A percentile compares a stretch with the other conserved stretches of the same genome.
phyloP scores from a whole-genome alignment of 2,113 vertebrate genomes.

The Bujurquina vittata region DNA sequence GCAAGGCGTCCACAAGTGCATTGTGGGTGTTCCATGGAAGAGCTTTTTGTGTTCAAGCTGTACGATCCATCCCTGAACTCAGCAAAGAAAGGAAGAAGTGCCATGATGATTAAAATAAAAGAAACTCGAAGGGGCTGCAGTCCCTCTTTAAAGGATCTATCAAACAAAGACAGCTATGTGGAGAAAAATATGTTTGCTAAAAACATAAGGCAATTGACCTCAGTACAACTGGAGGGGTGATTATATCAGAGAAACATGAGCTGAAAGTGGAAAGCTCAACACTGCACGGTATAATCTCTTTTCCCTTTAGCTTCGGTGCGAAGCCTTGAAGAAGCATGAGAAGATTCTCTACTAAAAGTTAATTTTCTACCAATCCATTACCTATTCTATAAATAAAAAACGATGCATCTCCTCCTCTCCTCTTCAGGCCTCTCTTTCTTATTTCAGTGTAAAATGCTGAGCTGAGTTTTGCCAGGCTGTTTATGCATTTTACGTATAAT shows the following conservation, averaged over 20 bases:
- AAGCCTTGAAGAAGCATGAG: conserved; percentile 32
- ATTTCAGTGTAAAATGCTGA: conserved; percentile 39
- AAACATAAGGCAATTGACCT: conserved; percentile 72
- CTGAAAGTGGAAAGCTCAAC: conserved; percentile 50
- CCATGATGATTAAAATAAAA: conserved; percentile 44
- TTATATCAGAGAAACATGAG: conserved; percentile 54
- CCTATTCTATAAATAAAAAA: conserved; percentile 61
- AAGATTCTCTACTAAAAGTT: conserved; percentile 47
- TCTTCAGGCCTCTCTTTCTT: conserved; percentile 8
- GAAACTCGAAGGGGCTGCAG: background rate
- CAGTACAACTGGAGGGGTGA: conserved; percentile 53
- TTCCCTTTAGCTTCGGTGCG: conserved; percentile 48
- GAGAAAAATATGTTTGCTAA: conserved; percentile 51
- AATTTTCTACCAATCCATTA: conserved; percentile 37
- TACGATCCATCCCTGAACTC: conserved; percentile 75
- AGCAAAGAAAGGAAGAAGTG: conserved; percentile 71
- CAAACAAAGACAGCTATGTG: conserved; percentile 43
- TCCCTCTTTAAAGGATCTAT: conserved; percentile 44
- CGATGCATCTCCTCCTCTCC: background rate
- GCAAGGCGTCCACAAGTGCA: conserved; percentile 70
- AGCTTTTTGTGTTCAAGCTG: conserved; percentile 75
- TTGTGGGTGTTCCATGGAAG: conserved; percentile 76
- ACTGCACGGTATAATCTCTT: conserved; percentile 24
- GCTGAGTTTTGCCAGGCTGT: conserved; percentile 51
- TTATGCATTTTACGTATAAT: conserved; percentile 55